Base-by-base conservation (phyloP, 2,888 invertebrate species). In the Gastrophysa polygoni region DNA sequence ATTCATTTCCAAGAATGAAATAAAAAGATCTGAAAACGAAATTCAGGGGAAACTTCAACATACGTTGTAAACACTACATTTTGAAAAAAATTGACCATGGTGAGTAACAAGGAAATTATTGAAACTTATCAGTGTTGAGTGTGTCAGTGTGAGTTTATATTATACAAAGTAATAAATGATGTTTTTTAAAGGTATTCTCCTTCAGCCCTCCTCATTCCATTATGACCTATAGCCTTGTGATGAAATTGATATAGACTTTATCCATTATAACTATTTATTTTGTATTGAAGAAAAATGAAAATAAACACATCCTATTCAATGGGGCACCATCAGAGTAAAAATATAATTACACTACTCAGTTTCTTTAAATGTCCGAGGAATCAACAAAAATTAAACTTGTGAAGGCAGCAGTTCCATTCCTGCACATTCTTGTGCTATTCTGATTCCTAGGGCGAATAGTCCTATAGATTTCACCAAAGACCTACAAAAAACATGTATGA, bases 381-480 rank as follows among this genome's bases (percentile, higher is more conserved):
- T n/a, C n/a, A n/a, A n/a, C n/a, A n/a, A n/a, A n/a, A 24, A 24
- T 47, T 72, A 74, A 51, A 62, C 28, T 57, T 69, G 76, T n/a
- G 88, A 83, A 10, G 89, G 87, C 87, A 91, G 89, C 60, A 92
- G 78, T 77, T 91, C 91, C 58, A 92, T 82, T 60, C 92, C 92
- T 50, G 87, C 83, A 74, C 89, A 91, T 79, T 93, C 91, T 76
- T 91, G 87, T 1, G 93, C 93, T 73, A 93, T 87, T 67, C 88
- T 87, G 5, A 94, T 86, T 55, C 93, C 93, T 61, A 92, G 80
- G 67, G 88, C 85, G 79, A 93, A 93, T 73, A 93, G 83, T n/a
- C 88, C 89, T 60, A 91, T 83, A 79, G 92, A 92, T 83, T 93
- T 93, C 51, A 92, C 87, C 43, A 93, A 76, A 73, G 91, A 89